Percentiles rank a stretch among this genome's conserved stretches.
Evolutionary conservation across 1,140 invertebrate genomes (phyloP).

Genomic region (Orius laevigatus): DNA sequence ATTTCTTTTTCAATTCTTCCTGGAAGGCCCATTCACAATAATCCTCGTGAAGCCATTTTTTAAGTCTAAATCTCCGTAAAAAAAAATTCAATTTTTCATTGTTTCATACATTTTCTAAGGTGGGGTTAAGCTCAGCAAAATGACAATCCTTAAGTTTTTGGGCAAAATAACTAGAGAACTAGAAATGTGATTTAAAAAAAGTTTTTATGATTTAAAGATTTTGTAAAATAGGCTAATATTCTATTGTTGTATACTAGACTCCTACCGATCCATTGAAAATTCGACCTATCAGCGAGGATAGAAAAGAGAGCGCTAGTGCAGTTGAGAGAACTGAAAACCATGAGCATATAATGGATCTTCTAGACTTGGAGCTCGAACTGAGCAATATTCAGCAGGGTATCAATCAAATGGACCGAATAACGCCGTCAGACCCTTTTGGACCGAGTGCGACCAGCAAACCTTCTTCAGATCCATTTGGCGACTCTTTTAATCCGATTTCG

Average conservation of each 20-base stretch:
- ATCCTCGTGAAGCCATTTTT: no score
- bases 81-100: no score
- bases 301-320: conserved; percentile 13
- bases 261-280: conserved; percentile 17
- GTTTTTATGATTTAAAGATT: no score
- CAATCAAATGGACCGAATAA: conserved; percentile 70
- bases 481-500: conserved; percentile 13
- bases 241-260: conserved; percentile 9
- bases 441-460: conserved; percentile 54
- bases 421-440: conserved; percentile 47
- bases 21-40: neutral
- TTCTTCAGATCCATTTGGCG: conserved; percentile 24
- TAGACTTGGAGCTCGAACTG: conserved; percentile 85
- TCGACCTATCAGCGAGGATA: conserved; percentile 13
- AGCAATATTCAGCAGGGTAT: conserved; percentile 76
- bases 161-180: no score
- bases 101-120: no score
- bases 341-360: conserved; percentile 30
- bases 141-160: neutral
- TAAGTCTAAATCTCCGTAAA: no score
- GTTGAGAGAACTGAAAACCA: conserved; percentile 4
- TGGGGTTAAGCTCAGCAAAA: neutral
- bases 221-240: neutral
- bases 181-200: no score
- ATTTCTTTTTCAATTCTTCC: no score